These are phyloP conservation scores for Spatula versicolor DNA, from an alignment of 2,797 vertebrate genomes.

Conservation along the genomic window DNA sequence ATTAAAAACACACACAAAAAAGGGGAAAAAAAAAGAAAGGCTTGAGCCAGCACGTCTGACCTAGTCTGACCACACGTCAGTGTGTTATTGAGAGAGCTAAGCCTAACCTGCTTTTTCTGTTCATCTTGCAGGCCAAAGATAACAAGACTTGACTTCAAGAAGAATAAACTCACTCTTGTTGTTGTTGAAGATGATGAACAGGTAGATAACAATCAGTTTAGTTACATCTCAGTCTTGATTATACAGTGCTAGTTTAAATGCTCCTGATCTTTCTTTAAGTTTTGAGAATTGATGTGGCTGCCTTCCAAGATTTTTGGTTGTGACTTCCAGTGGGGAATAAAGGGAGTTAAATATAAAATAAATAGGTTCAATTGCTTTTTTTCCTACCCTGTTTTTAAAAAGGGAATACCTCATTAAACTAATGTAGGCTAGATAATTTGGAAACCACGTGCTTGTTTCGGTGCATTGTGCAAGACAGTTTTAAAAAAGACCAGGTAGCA, in stretches of 20 bases:
- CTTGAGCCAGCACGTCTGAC: accelerated
- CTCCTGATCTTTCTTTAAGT: not conserved
- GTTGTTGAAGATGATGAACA: conserved; percentile 98
- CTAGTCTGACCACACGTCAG: no score
- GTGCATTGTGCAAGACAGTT: not conserved
- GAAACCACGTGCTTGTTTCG: not conserved
- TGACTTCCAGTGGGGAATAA: not conserved
- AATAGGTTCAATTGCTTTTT: not conserved
- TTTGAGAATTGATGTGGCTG: not conserved
- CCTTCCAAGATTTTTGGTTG: not conserved
- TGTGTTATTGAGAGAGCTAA: not conserved
- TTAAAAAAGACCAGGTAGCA: not conserved
- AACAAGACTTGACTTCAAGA: conserved; percentile 96
- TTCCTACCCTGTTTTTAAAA: not conserved
- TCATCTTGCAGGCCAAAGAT: conserved; percentile 92
- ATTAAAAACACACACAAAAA: not conserved
- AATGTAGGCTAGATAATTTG: not conserved
- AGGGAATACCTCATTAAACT: not conserved
- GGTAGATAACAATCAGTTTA: conserved; percentile 75
- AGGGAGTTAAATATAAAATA: not conserved
- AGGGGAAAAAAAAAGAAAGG: no score
- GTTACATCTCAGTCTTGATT: not conserved
- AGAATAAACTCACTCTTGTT: conserved; percentile 94
- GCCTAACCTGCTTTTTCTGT: not conserved
- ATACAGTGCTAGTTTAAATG: not conserved